A percentile compares a stretch with the other conserved stretches of the same genome.
These are phyloP conservation scores for Trachelus stipa DNA, from an alignment of 2,888 invertebrate genomes.

Conservation along the genomic window DNA sequence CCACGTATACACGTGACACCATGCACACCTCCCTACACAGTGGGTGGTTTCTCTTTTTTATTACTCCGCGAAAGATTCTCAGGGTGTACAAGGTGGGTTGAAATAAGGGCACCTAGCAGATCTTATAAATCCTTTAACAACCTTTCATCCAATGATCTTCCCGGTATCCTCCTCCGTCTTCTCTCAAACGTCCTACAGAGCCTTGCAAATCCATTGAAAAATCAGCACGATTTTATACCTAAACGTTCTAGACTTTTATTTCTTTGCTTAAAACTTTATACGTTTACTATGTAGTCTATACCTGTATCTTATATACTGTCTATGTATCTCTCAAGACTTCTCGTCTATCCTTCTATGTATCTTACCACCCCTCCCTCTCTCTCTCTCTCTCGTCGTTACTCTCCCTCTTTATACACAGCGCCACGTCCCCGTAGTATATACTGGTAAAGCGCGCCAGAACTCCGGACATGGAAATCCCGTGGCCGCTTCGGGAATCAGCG, in stretches of 20 bases:
- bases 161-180: background rate
- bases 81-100: background rate
- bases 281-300: background rate
- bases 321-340: constrained; percentile 28
- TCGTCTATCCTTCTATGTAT: constrained; percentile 8
- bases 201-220: background rate
- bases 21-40: constrained; percentile 14
- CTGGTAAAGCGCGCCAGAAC: constrained; percentile 10
- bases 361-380: constrained; percentile 5
- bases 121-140: background rate
- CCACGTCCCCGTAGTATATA: background rate
- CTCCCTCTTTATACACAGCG: background rate
- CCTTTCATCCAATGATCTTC: background rate
- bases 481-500: constrained; percentile 58
- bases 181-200: background rate
- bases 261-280: background rate
- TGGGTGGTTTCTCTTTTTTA: constrained; percentile 40
- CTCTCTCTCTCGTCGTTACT: background rate
- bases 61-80: constrained; percentile 22
- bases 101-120: background rate
- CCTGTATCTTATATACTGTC: constrained; percentile 17
- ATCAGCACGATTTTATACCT: background rate
- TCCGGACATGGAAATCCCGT: constrained; percentile 65
- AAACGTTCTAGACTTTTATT: background rate
- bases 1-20: background rate